These are phyloP conservation scores for Morone saxatilis DNA, from an alignment of 2,113 vertebrate species.

Conservation along the genomic window DNA sequence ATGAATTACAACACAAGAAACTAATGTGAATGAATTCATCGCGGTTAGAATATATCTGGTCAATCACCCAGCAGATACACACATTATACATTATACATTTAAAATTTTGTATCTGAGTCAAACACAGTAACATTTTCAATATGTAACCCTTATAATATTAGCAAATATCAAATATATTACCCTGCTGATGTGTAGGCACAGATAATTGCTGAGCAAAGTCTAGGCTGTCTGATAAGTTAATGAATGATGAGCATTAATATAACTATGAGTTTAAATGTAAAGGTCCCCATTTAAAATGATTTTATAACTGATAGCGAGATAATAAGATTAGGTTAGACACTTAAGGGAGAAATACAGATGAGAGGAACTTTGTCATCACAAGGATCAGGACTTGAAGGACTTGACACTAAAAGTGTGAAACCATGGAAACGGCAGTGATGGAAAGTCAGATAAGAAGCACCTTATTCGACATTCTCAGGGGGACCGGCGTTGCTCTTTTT, in stretches of 20 bases:
- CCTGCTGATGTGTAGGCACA: neutral
- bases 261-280: neutral
- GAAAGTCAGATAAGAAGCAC: constrained; percentile 28
- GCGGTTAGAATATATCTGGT: neutral
- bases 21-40: neutral
- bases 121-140: neutral
- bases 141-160: neutral
- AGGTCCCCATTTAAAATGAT: neutral
- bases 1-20: constrained; percentile 1
- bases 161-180: neutral
- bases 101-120: neutral
- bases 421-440: constrained; percentile 21
- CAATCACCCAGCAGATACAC: neutral
- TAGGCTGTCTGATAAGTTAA: neutral
- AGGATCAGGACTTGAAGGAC: constrained; percentile 7
- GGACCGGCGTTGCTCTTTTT: constrained; percentile 36
- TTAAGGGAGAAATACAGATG: neutral
- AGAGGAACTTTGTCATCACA: neutral
- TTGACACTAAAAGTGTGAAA: constrained; percentile 23
- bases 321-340: neutral
- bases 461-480: constrained; percentile 32
- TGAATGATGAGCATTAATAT: neutral
- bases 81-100: too few species aligned
- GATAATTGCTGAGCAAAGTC: neutral
- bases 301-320: neutral